A percentile compares a stretch with the other conserved stretches of the same genome.
These are phyloP conservation scores for Bicyclus anynana DNA, from an alignment of 1,140 invertebrate genomes.

Conservation along the genomic window DNA sequence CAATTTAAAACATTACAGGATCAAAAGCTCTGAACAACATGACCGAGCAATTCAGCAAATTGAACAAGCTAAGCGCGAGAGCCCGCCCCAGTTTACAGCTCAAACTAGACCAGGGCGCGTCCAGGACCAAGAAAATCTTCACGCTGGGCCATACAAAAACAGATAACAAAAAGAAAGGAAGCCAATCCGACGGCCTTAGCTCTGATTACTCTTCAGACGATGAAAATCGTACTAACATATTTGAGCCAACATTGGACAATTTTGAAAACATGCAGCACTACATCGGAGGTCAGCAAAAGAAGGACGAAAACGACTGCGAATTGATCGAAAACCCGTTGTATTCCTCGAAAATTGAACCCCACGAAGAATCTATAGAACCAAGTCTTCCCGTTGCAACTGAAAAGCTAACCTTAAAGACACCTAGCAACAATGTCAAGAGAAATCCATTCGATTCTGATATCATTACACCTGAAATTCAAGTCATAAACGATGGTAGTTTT, in stretches of 20 bases:
- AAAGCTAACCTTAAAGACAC: conserved; percentile 49
- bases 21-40: conserved; percentile 91
- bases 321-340: conserved; percentile 71
- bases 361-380: conserved; percentile 38
- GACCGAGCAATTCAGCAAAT: conserved; percentile 89
- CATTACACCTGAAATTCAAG: conserved; percentile 62
- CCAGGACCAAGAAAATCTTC: conserved; percentile 71
- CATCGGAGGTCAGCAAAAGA: conserved; percentile 55
- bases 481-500: conserved; percentile 65
- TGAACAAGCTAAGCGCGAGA: conserved; percentile 83
- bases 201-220: conserved; percentile 74
- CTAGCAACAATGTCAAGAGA: conserved; percentile 64
- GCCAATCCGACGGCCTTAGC: conserved; percentile 70
- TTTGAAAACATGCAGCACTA: conserved; percentile 73
- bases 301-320: conserved; percentile 58
- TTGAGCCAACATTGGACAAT: conserved; percentile 74
- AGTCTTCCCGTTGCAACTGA: conserved; percentile 26
- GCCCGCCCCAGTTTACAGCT: conserved; percentile 61
- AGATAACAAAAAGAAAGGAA: conserved; percentile 66
- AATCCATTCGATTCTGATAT: conserved; percentile 74
- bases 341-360: conserved; percentile 71
- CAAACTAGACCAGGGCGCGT: conserved; percentile 59
- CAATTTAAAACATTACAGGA: conserved; percentile 32
- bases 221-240: conserved; percentile 73
- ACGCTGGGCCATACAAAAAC: conserved; percentile 66